Evolutionary conservation across 2,888 invertebrate species (phyloP), one percentile per base, ranked within the genome.

Genomic region (Pristionchus japonicus): DNA sequence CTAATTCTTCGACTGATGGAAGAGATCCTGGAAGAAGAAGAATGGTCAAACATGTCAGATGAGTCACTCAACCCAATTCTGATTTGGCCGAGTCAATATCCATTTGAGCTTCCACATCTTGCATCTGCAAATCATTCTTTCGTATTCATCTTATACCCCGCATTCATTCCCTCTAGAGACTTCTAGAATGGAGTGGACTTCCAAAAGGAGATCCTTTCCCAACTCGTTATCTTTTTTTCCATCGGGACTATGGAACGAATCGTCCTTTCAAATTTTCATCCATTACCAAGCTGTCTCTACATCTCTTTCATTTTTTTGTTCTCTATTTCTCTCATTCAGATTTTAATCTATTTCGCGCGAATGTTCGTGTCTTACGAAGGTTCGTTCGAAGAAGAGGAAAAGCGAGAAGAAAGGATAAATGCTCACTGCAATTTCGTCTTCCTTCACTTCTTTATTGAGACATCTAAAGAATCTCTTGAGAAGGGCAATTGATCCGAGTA

Each of bases 1-100:
- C 86, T 23, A 86, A 49, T 86, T 86, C 86, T 15, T 86, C 86
- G 20, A 86, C 86, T 23, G 86, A 86, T 6, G 86, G 86, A 31
- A 86, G 86, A 3, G 86, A 86, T 17, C 85, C 85, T 49, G 43
- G 20, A 43, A n/a, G n/a, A n/a, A n/a, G n/a, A n/a, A n/a, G n/a
- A n/a, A n/a, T n/a, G n/a, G n/a, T n/a, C n/a, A n/a, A n/a, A n/a
- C n/a, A n/a, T n/a, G n/a, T 74, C 37, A 40, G 0, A 37, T 31
- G 11, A 11, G 20, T 20, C 9, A 2, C 4, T 70, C 70, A 17
- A 57, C 82, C 82, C n/a, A 86, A 52, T 70, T 86, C 86, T 6
- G 86, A 86, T 47, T 86, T 86, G 86, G 86, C 86, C 1, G 70
- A 70, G 37, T 86, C 86, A 2, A 86, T 40, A 34, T 86, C 86